These are phyloP conservation scores for Trematocara caparti DNA, from an alignment of 2,797 vertebrate species.

Conservation along the genomic window DNA sequence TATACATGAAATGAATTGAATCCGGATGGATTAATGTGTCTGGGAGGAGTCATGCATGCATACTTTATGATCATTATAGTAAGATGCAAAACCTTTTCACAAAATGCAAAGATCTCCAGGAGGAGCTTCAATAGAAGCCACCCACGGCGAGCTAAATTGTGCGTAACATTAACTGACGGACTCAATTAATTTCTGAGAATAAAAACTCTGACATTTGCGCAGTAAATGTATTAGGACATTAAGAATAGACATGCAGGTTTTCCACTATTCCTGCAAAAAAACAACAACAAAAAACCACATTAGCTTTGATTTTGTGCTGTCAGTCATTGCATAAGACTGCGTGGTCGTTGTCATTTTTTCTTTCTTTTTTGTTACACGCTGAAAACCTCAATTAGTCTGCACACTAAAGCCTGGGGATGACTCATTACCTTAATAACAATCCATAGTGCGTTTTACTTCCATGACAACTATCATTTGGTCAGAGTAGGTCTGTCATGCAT, in stretches of 20 bases:
- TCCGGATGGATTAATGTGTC: not conserved
- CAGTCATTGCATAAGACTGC: constrained; percentile 25
- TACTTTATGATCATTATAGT: not conserved
- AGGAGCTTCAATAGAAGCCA: not conserved
- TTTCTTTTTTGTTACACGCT: not conserved
- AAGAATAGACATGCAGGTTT: not conserved
- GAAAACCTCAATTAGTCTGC: constrained; percentile 36
- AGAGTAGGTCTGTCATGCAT: constrained; percentile 1
- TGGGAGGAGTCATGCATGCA: not conserved
- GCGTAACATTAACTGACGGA: not conserved
- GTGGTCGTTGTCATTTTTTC: not conserved
- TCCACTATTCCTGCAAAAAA: not conserved
- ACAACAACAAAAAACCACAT: not conserved
- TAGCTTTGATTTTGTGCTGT: constrained; percentile 19
- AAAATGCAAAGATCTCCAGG: not conserved
- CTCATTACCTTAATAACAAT: constrained; percentile 34
- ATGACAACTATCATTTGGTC: constrained; percentile 43
- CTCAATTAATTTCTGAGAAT: not conserved
- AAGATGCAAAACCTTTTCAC: not conserved
- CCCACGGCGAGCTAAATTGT: not conserved
- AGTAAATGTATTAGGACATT: not conserved
- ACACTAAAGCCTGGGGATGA: constrained; percentile 21
- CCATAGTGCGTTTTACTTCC: constrained; percentile 26
- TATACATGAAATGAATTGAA: not conserved
- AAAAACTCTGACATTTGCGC: constrained; percentile 4